Evolutionary conservation across 2,888 invertebrate genomes (phyloP), one percentile per base, ranked within the genome.

Genomic region (Sisyra nigra): DNA sequence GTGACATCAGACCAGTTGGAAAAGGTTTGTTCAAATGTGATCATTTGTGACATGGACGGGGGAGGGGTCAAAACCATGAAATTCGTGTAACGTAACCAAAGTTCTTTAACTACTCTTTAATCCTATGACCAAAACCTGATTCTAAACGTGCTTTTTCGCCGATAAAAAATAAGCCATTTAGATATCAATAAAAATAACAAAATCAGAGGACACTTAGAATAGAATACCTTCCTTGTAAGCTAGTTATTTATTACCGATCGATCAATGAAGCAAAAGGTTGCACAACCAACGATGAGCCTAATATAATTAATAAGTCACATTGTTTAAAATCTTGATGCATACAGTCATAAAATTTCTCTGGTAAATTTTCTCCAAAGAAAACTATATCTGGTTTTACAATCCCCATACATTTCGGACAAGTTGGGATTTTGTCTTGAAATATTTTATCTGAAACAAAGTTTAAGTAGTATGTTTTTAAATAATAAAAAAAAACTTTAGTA

Each of bases 381-480:
- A 94, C 83, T 52, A 97, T 89, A 56, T 96, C 93, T 7, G 94
- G 94, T 60, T 94, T 94, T 0, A 96, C 85, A 4, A 91, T 67
- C 1, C 81, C 81, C 0, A 74, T 64, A 54, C 89, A 89, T 31
- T 69, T 15, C 10, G 18, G 37, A 57, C 93, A 94, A 35, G 71
- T 76, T 10, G 92, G 91, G 45, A 91, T 71, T 47, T 69, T 65
- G 53, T 80, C 82, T 2, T 72, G 63, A 49, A 84, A 72, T 46
- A 86, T 83, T 56, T 74, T 70, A 44, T 80, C 83, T 83, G 63
- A 41, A 65, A 64, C 47, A 43, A 37, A 40, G 9, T 40, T n/a
- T 1, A 5, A 2, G 18, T 18, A 19, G 18, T n/a, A n/a, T n/a
- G n/a, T n/a, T n/a, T n/a, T n/a, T n/a, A n/a, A n/a, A n/a, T n/a